Evolutionary conservation across 1,140 invertebrate genomes (phyloP).

Genomic region (Saccostrea echinata): DNA sequence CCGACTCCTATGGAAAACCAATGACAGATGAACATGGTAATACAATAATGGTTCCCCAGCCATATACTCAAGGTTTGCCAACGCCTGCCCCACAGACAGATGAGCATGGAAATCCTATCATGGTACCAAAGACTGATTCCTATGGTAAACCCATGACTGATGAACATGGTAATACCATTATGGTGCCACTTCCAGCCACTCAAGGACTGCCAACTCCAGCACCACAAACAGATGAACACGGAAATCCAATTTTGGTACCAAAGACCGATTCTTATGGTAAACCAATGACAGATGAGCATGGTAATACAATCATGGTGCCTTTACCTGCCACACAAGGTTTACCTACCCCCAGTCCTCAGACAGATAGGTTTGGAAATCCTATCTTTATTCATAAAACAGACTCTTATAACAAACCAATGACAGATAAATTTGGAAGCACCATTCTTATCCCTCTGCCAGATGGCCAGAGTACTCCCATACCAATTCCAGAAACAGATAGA

Average conservation of each 20-base stretch:
- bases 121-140: constrained; percentile 1
- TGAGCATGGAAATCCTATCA: constrained; percentile 34
- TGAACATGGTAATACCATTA: not conserved
- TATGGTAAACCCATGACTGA: constrained; percentile 21
- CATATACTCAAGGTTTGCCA: not conserved
- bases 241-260: constrained; percentile 26
- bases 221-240: constrained; percentile 23
- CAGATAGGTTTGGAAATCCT: constrained; percentile 19
- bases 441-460: constrained; percentile 22
- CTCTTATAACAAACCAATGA: constrained; percentile 9
- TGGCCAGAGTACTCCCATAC: not conserved
- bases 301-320: not conserved
- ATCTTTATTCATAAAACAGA: constrained; percentile 10
- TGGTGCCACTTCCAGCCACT: constrained; percentile 4
- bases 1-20: constrained; percentile 30
- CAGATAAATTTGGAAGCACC: constrained; percentile 29
- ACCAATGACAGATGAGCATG: constrained; percentile 27
- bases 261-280: constrained; percentile 18
- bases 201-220: constrained; percentile 30
- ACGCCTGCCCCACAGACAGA: constrained; percentile 48
- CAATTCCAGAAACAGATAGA: constrained; percentile 9
- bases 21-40: constrained; percentile 25
- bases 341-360: constrained; percentile 11
- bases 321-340: not conserved
- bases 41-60: not conserved